Evolutionary conservation across 2,113 vertebrate species (phyloP).

Genomic region (Centropristis striata): DNA sequence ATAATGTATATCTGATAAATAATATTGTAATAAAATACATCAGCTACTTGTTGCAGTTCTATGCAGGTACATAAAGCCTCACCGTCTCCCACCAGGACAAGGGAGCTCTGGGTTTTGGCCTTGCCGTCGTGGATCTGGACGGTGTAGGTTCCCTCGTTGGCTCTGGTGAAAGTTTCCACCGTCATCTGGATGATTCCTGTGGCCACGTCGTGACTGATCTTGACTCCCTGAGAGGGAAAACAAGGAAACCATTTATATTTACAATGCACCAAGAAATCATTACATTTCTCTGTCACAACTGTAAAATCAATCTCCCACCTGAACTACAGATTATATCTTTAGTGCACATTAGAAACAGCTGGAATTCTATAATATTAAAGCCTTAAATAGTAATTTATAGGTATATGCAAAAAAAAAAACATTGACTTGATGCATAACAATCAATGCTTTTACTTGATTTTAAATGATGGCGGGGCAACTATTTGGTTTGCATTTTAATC

Average conservation of each 20-base stretch:
- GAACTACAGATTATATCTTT: too few relatives aligned
- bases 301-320: too few relatives aligned
- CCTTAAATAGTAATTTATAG: too few relatives aligned
- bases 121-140: constrained; percentile 95
- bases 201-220: constrained; percentile 91
- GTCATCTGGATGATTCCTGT: constrained; percentile 95
- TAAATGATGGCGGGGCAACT: too few relatives aligned
- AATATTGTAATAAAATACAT: neutral
- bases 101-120: constrained; percentile 93
- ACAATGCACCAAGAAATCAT: neutral
- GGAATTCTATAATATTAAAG: too few relatives aligned
- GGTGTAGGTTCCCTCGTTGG: constrained; percentile 97
- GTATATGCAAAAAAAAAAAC: too few relatives aligned
- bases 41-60: neutral
- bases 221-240: constrained; percentile 86
- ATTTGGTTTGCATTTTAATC: too few relatives aligned
- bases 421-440: too few relatives aligned
- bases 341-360: too few relatives aligned
- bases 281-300: too few relatives aligned
- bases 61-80: constrained; percentile 41
- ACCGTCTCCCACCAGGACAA: constrained; percentile 98
- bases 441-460: too few relatives aligned
- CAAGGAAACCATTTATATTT: neutral
- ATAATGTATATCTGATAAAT: neutral
- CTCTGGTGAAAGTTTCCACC: constrained; percentile 92